Evolutionary conservation across 1,140 invertebrate genomes (phyloP).

Genomic region (Drosophila athabasca): DNA sequence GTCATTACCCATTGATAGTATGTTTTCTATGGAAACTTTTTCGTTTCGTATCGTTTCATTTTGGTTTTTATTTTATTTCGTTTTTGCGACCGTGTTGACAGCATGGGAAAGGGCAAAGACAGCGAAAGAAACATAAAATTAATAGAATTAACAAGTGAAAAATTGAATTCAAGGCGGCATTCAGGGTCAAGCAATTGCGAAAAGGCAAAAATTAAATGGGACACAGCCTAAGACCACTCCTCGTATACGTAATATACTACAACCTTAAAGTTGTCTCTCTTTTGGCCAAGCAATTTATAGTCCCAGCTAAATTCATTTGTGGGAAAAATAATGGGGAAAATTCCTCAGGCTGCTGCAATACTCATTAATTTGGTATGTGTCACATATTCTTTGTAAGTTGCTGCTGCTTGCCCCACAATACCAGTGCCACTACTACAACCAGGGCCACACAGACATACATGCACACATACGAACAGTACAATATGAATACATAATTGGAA

Average conservation of each 20-base stretch:
- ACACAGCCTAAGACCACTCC: slow-evolving; percentile 22
- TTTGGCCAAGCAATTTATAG: slow-evolving; percentile 28
- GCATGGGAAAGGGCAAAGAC: slow-evolving; percentile 54
- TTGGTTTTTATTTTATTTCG: slow-evolving; percentile 10
- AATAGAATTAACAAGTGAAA: slow-evolving; percentile 67
- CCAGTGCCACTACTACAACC: too few species aligned
- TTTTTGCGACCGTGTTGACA: slow-evolving; percentile 41
- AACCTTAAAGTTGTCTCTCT: not conserved
- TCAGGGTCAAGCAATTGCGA: slow-evolving; percentile 53
- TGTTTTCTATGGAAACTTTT: slow-evolving; percentile 6
- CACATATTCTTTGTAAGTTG: slow-evolving; percentile 43
- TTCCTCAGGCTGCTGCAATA: slow-evolving; percentile 46
- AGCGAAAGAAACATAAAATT: slow-evolving; percentile 67
- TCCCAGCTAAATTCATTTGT: slow-evolving; percentile 46
- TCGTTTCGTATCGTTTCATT: slow-evolving; percentile 1
- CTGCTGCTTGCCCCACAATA: slow-evolving; percentile 4
- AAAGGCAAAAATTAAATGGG: slow-evolving; percentile 21
- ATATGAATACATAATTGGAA: slow-evolving; percentile 79
- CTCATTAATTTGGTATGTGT: slow-evolving; percentile 69
- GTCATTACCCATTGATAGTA: slow-evolving; percentile 62
- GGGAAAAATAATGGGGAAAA: slow-evolving; percentile 48
- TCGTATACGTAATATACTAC: slow-evolving; percentile 16
- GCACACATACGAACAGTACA: too few species aligned
- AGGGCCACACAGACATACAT: slow-evolving; percentile 11
- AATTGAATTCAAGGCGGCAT: slow-evolving; percentile 68